Evolutionary conservation across 1,140 invertebrate genomes (phyloP), one percentile per base, ranked within the genome.

Genomic region (Drosophila mauritiana): DNA sequence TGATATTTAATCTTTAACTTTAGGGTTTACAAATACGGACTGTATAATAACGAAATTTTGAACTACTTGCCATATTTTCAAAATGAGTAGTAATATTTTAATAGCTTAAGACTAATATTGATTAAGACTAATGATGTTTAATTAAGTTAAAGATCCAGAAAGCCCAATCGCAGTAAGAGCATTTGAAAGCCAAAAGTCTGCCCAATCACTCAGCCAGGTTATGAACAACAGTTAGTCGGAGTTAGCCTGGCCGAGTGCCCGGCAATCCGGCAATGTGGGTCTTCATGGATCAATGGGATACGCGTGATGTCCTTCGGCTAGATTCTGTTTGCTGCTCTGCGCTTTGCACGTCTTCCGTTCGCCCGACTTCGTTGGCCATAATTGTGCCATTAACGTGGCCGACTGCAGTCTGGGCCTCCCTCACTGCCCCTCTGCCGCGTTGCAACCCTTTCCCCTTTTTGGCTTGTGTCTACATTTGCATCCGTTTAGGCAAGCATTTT

Each of bases 261-360:
- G 36, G 61, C 67, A 63, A 79, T 84, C 48, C 36, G 36, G 61
- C 67, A 63, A 79, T 84, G 78, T 91, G 83, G 88, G 88, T 89
- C 89, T 91, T 81, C 90, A 86, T 88, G 90, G 90, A 90, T 90
- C 90, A 91, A 91, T 91, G 90, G 88, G 90, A 90, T 83, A 86
- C 90, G 90, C 90, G 90, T 91, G 90, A 91, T 91, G 82, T 91
- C 90, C 90, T 88, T 91, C 81, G 90, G 90, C 90, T 88, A 89
- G 84, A 84, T 88, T 80, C 84, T 78, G 68, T 55, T 80, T 83
- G 74, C 56, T 80, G 59, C 61, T 74, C 84, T 64, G 55, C 61
- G 76, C 84, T 61, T 78, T 86, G 80, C 83, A 86, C 76, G 84
- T 89, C 85, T 90, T 91, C 78, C 81, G 82, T 86, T 89, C 75